Percentiles rank a stretch among this genome's conserved stretches.
phyloP scores from a whole-genome alignment of 1,140 invertebrate genomes.

The Temnothorax longispinosus region DNA sequence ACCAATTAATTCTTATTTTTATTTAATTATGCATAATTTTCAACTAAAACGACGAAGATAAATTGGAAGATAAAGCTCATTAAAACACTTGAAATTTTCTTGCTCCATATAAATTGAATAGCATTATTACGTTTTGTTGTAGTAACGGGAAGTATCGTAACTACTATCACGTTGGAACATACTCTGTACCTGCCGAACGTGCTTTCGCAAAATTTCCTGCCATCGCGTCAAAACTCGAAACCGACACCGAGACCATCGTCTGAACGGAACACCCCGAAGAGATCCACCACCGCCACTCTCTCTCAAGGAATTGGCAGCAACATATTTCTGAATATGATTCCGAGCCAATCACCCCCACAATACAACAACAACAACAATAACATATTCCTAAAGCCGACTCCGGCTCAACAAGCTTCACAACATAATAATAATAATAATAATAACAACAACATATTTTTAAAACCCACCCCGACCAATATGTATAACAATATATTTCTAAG shows the following conservation, averaged over 20 bases:
- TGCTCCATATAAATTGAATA: background rate
- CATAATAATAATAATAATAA: background rate
- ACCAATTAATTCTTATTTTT: background rate
- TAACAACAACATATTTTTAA: too few species aligned
- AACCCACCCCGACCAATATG: too few species aligned
- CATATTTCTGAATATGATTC: background rate
- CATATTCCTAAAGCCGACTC: background rate
- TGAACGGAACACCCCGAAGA: background rate
- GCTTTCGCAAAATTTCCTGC: background rate
- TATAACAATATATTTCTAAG: too few species aligned
- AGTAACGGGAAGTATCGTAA: constrained; percentile 75
- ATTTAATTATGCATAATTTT: background rate
- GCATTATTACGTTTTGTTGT: constrained; percentile 44
- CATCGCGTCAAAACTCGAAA: too few species aligned
- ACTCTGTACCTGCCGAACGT: constrained; percentile 74
- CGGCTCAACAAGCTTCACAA: background rate
- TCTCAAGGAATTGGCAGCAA: background rate
- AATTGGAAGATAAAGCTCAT: background rate
- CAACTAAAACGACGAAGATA: background rate
- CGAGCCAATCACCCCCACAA: background rate
- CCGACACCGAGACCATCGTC: background rate
- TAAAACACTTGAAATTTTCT: background rate
- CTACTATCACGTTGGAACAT: constrained; percentile 80
- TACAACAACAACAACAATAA: background rate
- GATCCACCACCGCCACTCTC: background rate